Evolutionary conservation across 2,113 vertebrate species (phyloP).

Genomic region (Rhadina sibilatrix): DNA sequence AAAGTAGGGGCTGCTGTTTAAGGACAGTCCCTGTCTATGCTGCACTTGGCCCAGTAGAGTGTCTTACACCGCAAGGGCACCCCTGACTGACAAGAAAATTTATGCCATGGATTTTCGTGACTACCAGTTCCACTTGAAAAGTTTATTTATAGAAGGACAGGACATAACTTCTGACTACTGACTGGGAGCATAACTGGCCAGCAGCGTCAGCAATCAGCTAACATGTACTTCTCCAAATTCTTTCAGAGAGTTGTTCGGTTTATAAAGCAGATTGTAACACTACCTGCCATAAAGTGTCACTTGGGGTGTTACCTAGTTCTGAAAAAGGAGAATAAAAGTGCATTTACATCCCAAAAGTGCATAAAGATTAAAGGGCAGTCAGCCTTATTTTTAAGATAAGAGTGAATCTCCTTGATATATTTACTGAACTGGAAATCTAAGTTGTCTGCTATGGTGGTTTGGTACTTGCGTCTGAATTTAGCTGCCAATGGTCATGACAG

Average conservation of each 20-base stretch:
- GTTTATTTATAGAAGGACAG: not conserved
- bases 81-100: not conserved
- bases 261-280: accelerated
- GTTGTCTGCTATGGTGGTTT: not conserved
- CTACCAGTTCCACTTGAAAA: not conserved
- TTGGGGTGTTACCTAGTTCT: not conserved
- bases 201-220: not conserved
- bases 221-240: not conserved
- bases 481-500: not conserved
- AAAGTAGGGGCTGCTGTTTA: not conserved
- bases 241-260: not conserved
- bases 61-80: accelerated
- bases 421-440: not conserved
- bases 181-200: not conserved
- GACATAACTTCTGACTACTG: not conserved
- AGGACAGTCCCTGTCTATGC: not conserved
- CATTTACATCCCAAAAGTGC: not conserved
- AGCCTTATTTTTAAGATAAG: not conserved
- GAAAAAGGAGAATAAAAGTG: not conserved
- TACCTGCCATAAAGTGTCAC: not conserved
- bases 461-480: not conserved
- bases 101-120: not conserved
- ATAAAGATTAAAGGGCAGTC: not conserved
- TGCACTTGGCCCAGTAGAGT: accelerated
- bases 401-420: not conserved